Percentiles rank a stretch among this genome's conserved stretches.
These are phyloP conservation scores for Ophion ellenae DNA, from an alignment of 2,888 invertebrate genomes.

Conservation along the genomic window DNA sequence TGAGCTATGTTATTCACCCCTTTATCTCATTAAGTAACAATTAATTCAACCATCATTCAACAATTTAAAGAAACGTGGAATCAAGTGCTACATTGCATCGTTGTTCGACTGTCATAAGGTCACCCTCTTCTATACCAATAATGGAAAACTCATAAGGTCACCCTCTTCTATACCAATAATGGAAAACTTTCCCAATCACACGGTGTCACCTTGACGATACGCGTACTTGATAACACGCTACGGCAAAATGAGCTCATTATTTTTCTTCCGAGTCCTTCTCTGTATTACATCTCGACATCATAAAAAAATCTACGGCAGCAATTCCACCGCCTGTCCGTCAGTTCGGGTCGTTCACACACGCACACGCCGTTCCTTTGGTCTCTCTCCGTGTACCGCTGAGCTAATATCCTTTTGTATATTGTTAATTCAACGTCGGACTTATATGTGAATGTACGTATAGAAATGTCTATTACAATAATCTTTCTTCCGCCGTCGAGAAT, in stretches of 20 bases:
- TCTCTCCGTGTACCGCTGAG: slow-evolving; percentile 52
- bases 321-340: slow-evolving; percentile 8
- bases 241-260: background rate
- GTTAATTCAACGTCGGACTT: slow-evolving; percentile 46
- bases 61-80: too few species aligned
- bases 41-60: too few species aligned
- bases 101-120: too few species aligned
- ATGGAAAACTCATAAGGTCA: too few species aligned
- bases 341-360: slow-evolving; percentile 1
- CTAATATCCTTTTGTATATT: slow-evolving; percentile 54
- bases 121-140: too few species aligned
- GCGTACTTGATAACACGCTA: too few species aligned
- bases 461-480: slow-evolving; percentile 56
- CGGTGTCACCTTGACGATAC: too few species aligned
- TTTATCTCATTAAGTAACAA: too few species aligned
- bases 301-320: slow-evolving; percentile 10
- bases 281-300: background rate
- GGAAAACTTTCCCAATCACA: too few species aligned
- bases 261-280: background rate
- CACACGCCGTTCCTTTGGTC: slow-evolving; percentile 16
- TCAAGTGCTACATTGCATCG: too few species aligned
- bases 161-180: too few species aligned
- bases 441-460: slow-evolving; percentile 15
- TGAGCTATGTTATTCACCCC: too few species aligned
- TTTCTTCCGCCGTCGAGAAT: slow-evolving; percentile 65